Base-by-base conservation (phyloP, 2,113 vertebrate species). In the Platichthys flesus region DNA sequence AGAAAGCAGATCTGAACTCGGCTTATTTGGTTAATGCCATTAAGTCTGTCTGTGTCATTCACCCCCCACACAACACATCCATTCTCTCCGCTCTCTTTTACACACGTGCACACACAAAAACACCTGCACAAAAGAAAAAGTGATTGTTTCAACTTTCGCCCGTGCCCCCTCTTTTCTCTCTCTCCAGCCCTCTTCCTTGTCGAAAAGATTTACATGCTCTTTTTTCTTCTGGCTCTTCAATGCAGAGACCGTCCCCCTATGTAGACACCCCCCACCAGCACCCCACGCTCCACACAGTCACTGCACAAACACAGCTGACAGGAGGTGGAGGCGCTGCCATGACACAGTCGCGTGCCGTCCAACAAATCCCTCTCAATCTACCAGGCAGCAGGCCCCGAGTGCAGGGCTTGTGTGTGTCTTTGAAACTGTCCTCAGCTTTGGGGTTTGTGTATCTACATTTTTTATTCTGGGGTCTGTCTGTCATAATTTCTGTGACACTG, bases 241-340 rank as follows among this genome's bases (percentile, higher is more conserved):
- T 89, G 58, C 78, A 57, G 67, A 67, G 63, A 69, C 68, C 70
- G 49, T 70, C 71, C 74, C 57, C 81, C 49, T 73, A 66, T 71
- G 42, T 70, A 52, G 56, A 65, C 47, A 24, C 2, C 72, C 60
- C 62, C 66, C 28, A 14, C 57, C 61, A 23, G 52, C 40, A 59
- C 60, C 57, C 65, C 74, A 23, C 73, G 54, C 78, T 62, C 65
- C 74, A 35, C 73, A 54, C 80, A 42, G 66, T 89, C 76, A 67
- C 87, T 89, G 85, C 86, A 87, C 93, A 94, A 93, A 94, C 92
- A 94, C 92, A 94, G 92, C 93, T 93, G 92, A 93, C 87, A 83
- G 87, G 90, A 91, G 86, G 83, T 77, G 85, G 76, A 82, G 74
- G 85, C 82, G 35, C 88, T 89, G 77, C 88, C 85, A 76, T 71